A percentile compares a stretch with the other conserved stretches of the same genome.
phyloP scores from a whole-genome alignment of 2,888 invertebrate species.

The Mallateleia sp. region DNA sequence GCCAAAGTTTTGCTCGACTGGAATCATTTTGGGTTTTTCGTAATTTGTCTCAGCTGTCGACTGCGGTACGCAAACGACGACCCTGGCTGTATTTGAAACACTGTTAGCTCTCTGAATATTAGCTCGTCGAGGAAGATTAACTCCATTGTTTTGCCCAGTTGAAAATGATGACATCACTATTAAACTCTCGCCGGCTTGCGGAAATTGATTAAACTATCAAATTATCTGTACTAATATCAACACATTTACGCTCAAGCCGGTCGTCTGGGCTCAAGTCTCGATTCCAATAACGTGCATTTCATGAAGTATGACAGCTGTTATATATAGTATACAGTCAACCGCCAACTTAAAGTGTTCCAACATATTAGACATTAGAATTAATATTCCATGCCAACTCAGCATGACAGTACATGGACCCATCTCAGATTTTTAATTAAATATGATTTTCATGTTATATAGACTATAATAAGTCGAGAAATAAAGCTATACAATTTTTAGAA shows the following conservation, averaged over 20 bases:
- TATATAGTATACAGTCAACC: slow-evolving; percentile 42
- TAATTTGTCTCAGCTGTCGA: slow-evolving; percentile 68
- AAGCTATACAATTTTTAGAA: no score
- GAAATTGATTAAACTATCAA: slow-evolving; percentile 90
- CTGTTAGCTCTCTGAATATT: slow-evolving; percentile 89
- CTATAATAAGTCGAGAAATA: no score
- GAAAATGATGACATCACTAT: slow-evolving; percentile 90
- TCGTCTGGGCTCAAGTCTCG: slow-evolving; percentile 61
- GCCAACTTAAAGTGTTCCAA: no score
- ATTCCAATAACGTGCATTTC: slow-evolving; percentile 78
- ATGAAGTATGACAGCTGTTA: slow-evolving; percentile 57
- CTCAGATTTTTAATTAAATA: no score
- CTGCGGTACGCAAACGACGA: slow-evolving; percentile 83
- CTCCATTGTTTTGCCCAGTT: slow-evolving; percentile 88
- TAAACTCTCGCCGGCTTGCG: slow-evolving; percentile 89
- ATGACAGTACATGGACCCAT: no score
- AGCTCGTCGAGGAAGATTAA: slow-evolving; percentile 89
- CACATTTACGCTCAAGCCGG: slow-evolving; percentile 75
- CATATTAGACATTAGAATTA: no score
- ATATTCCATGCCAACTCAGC: no score
- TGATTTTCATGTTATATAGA: no score
- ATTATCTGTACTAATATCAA: slow-evolving; percentile 89
- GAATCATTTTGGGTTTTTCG: slow-evolving; percentile 67
- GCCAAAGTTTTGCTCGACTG: slow-evolving; percentile 51
- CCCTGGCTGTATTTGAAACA: slow-evolving; percentile 89